A percentile compares a stretch with the other conserved stretches of the same genome.
Evolutionary conservation across 2,888 invertebrate genomes (phyloP).

Genomic region (Archaeoteleia sp.): DNA sequence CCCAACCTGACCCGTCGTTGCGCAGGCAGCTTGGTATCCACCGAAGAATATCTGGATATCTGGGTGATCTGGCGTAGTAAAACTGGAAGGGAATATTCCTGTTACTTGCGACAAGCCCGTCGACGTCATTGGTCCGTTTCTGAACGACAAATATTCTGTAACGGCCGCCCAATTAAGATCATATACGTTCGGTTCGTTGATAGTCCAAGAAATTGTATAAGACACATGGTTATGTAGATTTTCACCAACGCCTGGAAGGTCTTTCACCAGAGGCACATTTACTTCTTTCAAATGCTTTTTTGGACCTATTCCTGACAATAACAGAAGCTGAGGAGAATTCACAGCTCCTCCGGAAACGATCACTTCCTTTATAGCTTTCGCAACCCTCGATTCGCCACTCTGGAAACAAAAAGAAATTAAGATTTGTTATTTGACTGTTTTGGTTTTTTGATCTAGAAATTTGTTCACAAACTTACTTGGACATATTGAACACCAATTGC

Average conservation of each 20-base stretch:
- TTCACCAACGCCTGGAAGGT: constrained; percentile 82
- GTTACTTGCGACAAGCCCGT: constrained; percentile 82
- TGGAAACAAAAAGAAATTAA: constrained; percentile 43
- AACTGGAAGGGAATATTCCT: constrained; percentile 79
- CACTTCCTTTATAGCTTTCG: constrained; percentile 72
- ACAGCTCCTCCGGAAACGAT: constrained; percentile 80
- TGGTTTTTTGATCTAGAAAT: too few species aligned
- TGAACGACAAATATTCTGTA: constrained; percentile 79
- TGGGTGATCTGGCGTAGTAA: constrained; percentile 78
- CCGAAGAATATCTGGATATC: constrained; percentile 82
- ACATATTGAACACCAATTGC: constrained; percentile 80
- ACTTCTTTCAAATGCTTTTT: constrained; percentile 78
- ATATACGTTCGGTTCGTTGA: constrained; percentile 76
- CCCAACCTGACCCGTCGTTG: constrained; percentile 75
- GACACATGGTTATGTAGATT: constrained; percentile 84
- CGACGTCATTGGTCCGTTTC: constrained; percentile 79
- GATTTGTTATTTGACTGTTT: too few species aligned
- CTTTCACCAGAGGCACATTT: constrained; percentile 78
- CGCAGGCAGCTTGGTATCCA: constrained; percentile 80
- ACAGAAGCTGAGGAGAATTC: constrained; percentile 81
- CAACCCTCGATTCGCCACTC: constrained; percentile 60
- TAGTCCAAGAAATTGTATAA: constrained; percentile 77
- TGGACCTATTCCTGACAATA: constrained; percentile 82
- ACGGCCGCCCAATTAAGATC: constrained; percentile 80
- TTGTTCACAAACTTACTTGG: constrained; percentile 56